Percentiles rank a stretch among this genome's conserved stretches.
Evolutionary conservation across 2,113 vertebrate species (phyloP).

Genomic region (Neomonachus schauinslandi): DNA sequence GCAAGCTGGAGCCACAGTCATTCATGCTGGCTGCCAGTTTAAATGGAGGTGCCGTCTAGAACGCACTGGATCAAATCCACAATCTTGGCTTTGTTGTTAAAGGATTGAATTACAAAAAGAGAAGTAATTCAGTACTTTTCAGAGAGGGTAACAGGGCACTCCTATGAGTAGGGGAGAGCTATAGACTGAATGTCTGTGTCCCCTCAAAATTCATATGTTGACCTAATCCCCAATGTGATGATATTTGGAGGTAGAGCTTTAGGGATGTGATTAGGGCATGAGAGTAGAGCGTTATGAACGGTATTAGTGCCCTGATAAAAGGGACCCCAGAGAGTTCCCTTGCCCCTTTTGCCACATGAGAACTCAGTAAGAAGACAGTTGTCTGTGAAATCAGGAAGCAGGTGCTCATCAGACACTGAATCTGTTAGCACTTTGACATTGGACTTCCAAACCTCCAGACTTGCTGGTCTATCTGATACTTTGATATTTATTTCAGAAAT

Average conservation of each 20-base stretch:
- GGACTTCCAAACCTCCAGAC: background rate
- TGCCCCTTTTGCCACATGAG: background rate
- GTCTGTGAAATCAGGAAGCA: background rate
- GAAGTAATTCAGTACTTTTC: background rate
- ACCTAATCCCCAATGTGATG: background rate
- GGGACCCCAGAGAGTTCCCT: background rate
- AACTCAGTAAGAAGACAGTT: background rate
- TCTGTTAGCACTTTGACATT: background rate
- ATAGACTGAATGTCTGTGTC: background rate
- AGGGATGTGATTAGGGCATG: background rate
- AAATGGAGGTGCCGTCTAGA: background rate
- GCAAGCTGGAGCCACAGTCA: background rate
- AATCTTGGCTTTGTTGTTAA: background rate
- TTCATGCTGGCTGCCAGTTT: background rate
- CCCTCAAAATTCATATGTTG: background rate
- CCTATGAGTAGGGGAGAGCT: background rate
- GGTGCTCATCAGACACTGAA: background rate
- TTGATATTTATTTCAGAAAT: background rate
- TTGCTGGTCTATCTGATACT: background rate
- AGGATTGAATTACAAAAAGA: background rate
- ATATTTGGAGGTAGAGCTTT: background rate
- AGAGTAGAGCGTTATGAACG: background rate
- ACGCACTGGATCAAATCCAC: background rate
- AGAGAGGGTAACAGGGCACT: background rate
- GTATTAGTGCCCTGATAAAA: background rate